Percentiles rank a stretch among this genome's conserved stretches.
Evolutionary conservation across 2,797 vertebrate species (phyloP).

Genomic region (Molossus molossus): DNA sequence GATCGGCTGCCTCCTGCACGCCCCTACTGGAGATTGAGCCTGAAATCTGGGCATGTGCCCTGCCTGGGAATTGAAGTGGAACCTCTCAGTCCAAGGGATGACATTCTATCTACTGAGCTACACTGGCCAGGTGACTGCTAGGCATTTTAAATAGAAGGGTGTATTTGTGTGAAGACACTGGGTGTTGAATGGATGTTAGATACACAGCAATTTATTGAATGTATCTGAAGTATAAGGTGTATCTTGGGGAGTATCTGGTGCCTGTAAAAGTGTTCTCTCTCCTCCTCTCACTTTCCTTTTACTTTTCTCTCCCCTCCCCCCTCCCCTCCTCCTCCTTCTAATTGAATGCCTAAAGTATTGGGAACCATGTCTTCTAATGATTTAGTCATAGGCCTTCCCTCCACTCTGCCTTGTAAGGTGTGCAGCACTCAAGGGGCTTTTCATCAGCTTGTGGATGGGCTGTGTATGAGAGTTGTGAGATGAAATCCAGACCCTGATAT

Average conservation of each 20-base stretch:
- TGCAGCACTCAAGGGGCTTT: not conserved
- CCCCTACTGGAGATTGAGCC: too few relatives aligned
- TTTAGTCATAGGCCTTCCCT: not conserved
- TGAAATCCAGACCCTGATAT: not conserved
- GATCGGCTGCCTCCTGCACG: too few relatives aligned
- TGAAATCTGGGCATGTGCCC: too few relatives aligned
- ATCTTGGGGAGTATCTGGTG: not conserved
- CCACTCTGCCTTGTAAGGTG: not conserved
- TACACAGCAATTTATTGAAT: not conserved
- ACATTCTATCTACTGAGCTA: too few relatives aligned
- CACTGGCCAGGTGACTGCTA: not conserved
- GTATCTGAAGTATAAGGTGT: not conserved
- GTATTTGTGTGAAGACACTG: not conserved
- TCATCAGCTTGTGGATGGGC: not conserved
- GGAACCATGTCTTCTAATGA: not conserved
- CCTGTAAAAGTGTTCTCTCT: not conserved
- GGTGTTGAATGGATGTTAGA: not conserved
- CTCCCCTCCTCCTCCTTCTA: not conserved
- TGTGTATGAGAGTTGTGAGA: not conserved
- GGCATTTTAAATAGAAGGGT: constrained; percentile 7
- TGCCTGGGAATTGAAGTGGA: too few relatives aligned
- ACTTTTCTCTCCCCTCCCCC: not conserved
- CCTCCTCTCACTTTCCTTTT: not conserved
- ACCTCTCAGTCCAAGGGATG: too few relatives aligned
- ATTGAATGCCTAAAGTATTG: not conserved